Evolutionary conservation across 2,113 vertebrate genomes (phyloP), one percentile per base, ranked within the genome.

Genomic region (Phylloscopus trochiloides): DNA sequence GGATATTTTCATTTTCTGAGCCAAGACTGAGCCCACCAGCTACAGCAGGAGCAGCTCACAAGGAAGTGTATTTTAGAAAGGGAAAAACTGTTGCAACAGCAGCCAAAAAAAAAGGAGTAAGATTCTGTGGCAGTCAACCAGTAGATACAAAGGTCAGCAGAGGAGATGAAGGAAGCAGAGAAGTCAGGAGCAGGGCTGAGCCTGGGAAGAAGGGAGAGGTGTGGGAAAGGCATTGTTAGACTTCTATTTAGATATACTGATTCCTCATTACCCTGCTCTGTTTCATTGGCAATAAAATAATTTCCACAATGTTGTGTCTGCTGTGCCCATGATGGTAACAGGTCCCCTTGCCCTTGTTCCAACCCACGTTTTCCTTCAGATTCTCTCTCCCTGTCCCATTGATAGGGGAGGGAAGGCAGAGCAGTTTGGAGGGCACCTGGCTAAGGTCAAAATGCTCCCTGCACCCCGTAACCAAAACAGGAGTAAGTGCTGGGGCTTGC

Each of bases 301-400:
- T 15, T 21, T 58, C 28, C 18, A 14, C 59, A 42, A 0, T 0
- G 0, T 2, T 1, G 3, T 55, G 6, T 22, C 21, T 54, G 21
- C 21, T 68, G 48, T 40, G 59, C 71, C 65, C 12, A 10, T 1
- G 12, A 50, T 1, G 3, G 25, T 17, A 54, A 40, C 20, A 48
- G 6, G 11, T 5, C 17, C 17, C 54, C 28, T 38, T 42, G 36
- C 28, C 57, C 47, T 36, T 42, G 10, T 4, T 66, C 36, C 4
- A 3, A 22, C 6, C 8, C 65, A 34, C 6, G 4, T 3, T 61
- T 66, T 47, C 55, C 18, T 25, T 34, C 11, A 1, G 9, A 22
- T 42, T 32, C 34, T 26, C 62, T 34, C 19, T 34, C 47, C 29
- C 8, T 12, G 8, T 18, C 31, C 52, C 36, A 6, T 2, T 43